Percentiles rank a stretch among this genome's conserved stretches.
Conservation (phyloP, 2,888 invertebrate species). For the Agrochola circellaris region DNA sequence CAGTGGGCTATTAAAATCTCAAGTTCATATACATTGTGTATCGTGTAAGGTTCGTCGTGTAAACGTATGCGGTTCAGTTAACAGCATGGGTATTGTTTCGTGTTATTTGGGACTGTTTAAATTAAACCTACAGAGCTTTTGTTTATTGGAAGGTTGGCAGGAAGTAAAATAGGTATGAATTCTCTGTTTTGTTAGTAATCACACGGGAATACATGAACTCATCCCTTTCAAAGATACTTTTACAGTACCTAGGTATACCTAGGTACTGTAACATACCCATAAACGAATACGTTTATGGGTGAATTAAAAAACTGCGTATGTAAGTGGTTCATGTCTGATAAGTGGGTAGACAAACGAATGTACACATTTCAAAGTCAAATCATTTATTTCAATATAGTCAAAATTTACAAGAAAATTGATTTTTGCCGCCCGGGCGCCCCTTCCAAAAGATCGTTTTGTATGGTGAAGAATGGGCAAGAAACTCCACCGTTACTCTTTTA, state of each 20-base stretch:
- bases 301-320: background rate
- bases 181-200: background rate
- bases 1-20: conserved; percentile 37
- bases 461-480: too few relatives aligned
- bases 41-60: conserved; percentile 37
- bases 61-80: conserved; percentile 35
- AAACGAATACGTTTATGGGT: background rate
- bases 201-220: background rate
- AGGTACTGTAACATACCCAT: too few relatives aligned
- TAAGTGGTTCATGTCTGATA: background rate
- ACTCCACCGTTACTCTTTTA: too few relatives aligned
- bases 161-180: background rate
- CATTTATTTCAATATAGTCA: too few relatives aligned
- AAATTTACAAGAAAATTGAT: too few relatives aligned
- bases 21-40: conserved; percentile 46
- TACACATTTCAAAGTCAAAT: background rate
- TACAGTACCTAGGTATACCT: background rate
- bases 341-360: background rate
- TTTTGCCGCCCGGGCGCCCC: too few relatives aligned
- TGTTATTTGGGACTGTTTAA: conserved; percentile 5
- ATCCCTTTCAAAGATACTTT: background rate
- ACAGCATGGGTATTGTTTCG: conserved; percentile 7
- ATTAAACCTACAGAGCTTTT: background rate
- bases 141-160: background rate
- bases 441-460: too few relatives aligned